Conservation (phyloP, 2,113 vertebrate genomes). For the Neotragus pygmaeus region DNA sequence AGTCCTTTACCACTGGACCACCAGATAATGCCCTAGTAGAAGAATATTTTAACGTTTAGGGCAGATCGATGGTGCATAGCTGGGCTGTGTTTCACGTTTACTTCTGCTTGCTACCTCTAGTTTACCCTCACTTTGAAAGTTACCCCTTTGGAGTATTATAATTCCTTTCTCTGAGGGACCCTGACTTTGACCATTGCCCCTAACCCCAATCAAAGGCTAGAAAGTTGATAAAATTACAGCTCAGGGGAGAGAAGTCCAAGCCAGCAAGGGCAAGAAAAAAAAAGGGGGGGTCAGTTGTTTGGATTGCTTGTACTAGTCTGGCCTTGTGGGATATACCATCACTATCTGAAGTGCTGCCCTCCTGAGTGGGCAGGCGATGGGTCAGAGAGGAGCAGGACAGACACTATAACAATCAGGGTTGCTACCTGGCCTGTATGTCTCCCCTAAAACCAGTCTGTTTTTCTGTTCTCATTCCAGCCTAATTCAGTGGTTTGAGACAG, state of each 20-base stretch:
- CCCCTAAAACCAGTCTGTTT: neutral
- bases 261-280: neutral
- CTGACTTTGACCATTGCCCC: neutral
- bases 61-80: neutral
- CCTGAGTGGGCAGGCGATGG: neutral
- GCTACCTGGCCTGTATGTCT: neutral
- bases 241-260: neutral
- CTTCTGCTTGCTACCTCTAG: neutral
- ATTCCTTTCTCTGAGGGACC: neutral
- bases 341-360: neutral
- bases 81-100: slow-evolving; percentile 10
- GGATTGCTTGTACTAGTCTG: neutral
- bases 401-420: neutral
- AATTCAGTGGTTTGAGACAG: slow-evolving; percentile 93
- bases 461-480: slow-evolving; percentile 82
- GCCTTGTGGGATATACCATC: neutral
- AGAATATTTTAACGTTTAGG: neutral
- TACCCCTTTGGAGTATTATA: neutral
- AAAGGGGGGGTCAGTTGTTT: neutral
- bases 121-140: neutral
- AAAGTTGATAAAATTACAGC: neutral
- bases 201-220: neutral
- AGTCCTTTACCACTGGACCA: neutral
- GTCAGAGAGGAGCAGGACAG: neutral
- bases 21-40: neutral